Evolutionary conservation across 2,888 invertebrate genomes (phyloP), one percentile per base, ranked within the genome.

Genomic region (Cephalotes varians): DNA sequence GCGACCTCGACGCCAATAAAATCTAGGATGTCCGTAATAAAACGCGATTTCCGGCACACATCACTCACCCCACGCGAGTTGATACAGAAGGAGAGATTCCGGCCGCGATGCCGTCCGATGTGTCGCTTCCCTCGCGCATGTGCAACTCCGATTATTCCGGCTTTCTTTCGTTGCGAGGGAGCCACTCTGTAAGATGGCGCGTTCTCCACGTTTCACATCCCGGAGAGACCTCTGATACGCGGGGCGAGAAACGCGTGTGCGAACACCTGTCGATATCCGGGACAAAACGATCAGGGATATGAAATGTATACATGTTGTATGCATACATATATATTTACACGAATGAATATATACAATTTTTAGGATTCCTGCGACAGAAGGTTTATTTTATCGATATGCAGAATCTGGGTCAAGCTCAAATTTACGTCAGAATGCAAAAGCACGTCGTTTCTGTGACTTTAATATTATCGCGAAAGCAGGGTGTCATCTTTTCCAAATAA

Each of bases 41-140:
- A 87, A 56, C 28, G 6, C 34, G 91, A 91, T 91, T 90, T 74
- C 25, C 21, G 62, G 12, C 18, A 21, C 31, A 72, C 12, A 67
- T 4, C 82, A 90, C 91, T 91, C 84, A 91, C 91, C 91, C 67
- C 77, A 80, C 74, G 60, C 85, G 73, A 86, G 0, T 44, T 76
- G 64, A 28, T 88, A 86, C 67, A 84, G 85, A 90, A 90, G 79
- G 87, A 90, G 89, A 80, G 85, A n/a, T n/a, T n/a, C n/a, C n/a
- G n/a, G n/a, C n/a, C n/a, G n/a, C n/a, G n/a, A n/a, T n/a, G n/a
- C n/a, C n/a, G n/a, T n/a, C n/a, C n/a, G n/a, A n/a, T n/a, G n/a
- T n/a, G n/a, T n/a, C n/a, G n/a, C n/a, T n/a, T n/a, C n/a, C n/a
- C n/a, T n/a, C n/a, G n/a, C n/a, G n/a, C n/a, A n/a, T n/a, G n/a